Base-by-base conservation (phyloP, 2,797 vertebrate species). In the Scomberomorus guttatus region DNA sequence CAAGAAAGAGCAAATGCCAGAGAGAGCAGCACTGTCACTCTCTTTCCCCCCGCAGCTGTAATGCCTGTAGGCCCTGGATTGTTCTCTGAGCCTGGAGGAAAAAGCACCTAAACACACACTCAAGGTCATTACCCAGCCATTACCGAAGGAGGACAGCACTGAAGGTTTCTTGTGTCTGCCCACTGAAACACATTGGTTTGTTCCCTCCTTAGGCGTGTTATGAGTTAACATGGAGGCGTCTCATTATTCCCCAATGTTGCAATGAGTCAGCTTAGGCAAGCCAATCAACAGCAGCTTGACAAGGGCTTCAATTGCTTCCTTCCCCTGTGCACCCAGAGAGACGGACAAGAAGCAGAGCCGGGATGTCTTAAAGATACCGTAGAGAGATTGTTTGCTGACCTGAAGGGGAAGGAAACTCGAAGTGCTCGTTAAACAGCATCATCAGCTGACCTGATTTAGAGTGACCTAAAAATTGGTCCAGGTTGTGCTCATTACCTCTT, bases 401-500 rank as follows among this genome's bases (percentile, higher is more conserved):
- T 61, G 58, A 75, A 60, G 44, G 51, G 39, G 55, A 58, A 54
- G 25, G 25, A 72, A 67, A 71, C 50, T 39, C 42, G 5, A 58
- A 56, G 54, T 51, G 56, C 58, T 82, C 2, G 2, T 85, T 79
- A 83, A 63, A 46, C 46, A 61, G 18, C 78, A 60, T 60, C 34
- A 55, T 58, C 57, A 56, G 50, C 7, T 65, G 69, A 83, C 74
- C 79, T 81, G 60, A 86, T 83, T 86, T 24, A 34, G 56, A 61
- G 32, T 11, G 77, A 82, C 62, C 75, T 67, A 54, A 71, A 85
- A 61, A 60, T 39, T 25, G 51, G 37, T 69, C 12, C 80, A 34
- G 64, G 71, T 81, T 27, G n/a, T 50, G 54, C 22, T 67, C 54
- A 7, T 48, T 79, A 66, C 37, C 10, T 65, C 60, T 13, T 55